Percentiles rank a stretch among this genome's conserved stretches.
These are phyloP conservation scores for Drepanosiphum platanoidis DNA, from an alignment of 2,888 invertebrate species.

Conservation along the genomic window DNA sequence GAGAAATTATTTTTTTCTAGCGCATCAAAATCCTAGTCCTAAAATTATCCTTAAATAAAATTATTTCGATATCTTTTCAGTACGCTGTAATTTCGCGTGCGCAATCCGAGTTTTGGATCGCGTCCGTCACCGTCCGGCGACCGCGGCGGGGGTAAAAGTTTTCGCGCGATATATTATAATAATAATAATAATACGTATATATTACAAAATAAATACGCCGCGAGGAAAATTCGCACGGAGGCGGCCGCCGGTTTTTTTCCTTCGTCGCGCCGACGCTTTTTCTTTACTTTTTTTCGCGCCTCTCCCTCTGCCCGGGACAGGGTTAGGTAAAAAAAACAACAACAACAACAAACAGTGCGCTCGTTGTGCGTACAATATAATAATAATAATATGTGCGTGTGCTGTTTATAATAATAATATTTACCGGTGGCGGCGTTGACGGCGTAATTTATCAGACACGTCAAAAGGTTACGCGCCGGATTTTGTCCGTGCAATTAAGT, in stretches of 20 bases:
- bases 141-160: background rate
- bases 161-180: background rate
- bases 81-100: no score
- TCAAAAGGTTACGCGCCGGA: conserved; percentile 48
- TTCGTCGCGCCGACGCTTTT: background rate
- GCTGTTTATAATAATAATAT: background rate
- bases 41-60: no score
- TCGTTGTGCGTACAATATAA: background rate
- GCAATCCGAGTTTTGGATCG: background rate
- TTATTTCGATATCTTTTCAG: no score
- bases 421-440: background rate
- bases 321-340: conserved; percentile 27
- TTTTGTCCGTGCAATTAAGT: conserved; percentile 61
- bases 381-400: background rate
- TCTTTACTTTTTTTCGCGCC: background rate
- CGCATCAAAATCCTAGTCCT: no score
- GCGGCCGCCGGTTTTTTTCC: background rate
- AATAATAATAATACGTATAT: background rate
- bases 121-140: background rate
- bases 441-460: conserved; percentile 46
- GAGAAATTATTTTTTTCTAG: no score
- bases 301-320: background rate
- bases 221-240: background rate
- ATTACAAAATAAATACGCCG: background rate
- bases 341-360: background rate